Evolutionary conservation across 2,113 vertebrate genomes (phyloP).

Genomic region (Notothenia rossii): DNA sequence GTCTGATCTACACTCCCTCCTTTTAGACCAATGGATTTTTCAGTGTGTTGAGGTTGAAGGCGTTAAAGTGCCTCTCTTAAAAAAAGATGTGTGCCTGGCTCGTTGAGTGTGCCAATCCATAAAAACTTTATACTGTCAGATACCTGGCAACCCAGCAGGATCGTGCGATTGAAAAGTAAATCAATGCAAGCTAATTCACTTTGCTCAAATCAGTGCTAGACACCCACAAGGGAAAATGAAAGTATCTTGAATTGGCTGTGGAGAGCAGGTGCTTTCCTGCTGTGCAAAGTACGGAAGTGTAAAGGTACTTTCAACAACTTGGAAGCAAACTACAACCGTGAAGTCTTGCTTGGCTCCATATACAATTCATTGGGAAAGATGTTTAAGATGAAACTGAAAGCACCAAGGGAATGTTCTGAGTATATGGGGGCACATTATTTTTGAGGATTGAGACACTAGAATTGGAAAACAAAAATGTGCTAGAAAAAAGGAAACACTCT

Average conservation of each 20-base stretch:
- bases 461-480: no score
- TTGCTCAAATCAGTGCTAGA: background rate
- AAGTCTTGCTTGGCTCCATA: no score
- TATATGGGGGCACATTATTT: no score
- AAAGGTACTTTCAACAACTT: background rate
- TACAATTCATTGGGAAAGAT: no score
- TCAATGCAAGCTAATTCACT: constrained; percentile 29
- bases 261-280: background rate
- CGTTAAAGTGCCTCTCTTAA: constrained; percentile 2
- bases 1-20: background rate
- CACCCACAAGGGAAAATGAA: constrained; percentile 23
- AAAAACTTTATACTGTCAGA: constrained; percentile 20
- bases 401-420: no score
- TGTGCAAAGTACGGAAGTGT: background rate
- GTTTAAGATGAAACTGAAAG: no score
- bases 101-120: constrained; percentile 8
- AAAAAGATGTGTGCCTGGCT: background rate
- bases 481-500: no score
- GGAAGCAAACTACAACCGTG: background rate
- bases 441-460: no score
- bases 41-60: constrained; percentile 5
- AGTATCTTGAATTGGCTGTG: background rate
- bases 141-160: constrained; percentile 20
- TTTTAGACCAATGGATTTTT: constrained; percentile 12
- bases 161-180: constrained; percentile 21